Evolutionary conservation across 1,140 invertebrate genomes (phyloP).

Genomic region (Asobara japonica): DNA sequence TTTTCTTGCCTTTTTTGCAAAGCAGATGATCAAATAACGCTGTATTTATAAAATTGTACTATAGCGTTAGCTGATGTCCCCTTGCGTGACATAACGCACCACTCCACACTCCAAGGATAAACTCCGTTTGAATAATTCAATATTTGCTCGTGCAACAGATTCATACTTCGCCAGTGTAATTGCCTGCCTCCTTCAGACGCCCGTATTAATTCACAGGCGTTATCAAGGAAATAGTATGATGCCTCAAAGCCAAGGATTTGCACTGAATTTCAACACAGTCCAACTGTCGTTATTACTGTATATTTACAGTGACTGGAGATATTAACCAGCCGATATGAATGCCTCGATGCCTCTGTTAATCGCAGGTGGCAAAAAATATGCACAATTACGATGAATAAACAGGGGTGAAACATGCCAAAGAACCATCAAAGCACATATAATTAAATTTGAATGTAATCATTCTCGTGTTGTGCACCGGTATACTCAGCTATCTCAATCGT

Average conservation of each 20-base stretch:
- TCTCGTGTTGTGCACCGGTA: not conserved
- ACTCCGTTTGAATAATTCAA: conserved; percentile 51
- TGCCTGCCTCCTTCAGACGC: not conserved
- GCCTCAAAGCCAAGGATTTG: not conserved
- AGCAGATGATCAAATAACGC: not conserved
- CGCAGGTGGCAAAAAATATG: not conserved
- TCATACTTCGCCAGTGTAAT: conserved; percentile 30
- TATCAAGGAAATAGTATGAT: not conserved
- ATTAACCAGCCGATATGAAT: not conserved
- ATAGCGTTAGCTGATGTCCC: conserved; percentile 31
- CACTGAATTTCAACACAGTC: not conserved
- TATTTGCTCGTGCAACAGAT: conserved; percentile 45
- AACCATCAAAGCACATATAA: not conserved
- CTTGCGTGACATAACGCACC: conserved; percentile 47
- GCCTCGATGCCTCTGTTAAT: conserved; percentile 10
- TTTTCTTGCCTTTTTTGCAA: no score
- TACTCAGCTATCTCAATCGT: not conserved
- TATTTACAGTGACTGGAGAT: not conserved
- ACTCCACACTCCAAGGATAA: conserved; percentile 50
- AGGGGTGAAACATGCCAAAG: not conserved
- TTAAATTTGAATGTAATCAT: not conserved
- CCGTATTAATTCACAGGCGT: not conserved
- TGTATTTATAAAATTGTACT: not conserved
- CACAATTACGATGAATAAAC: conserved; percentile 2
- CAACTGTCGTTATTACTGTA: not conserved